Percentiles rank a stretch among this genome's conserved stretches.
These are phyloP conservation scores for Megalonaias nervosa DNA, from an alignment of 1,140 invertebrate species.

Conservation along the genomic window DNA sequence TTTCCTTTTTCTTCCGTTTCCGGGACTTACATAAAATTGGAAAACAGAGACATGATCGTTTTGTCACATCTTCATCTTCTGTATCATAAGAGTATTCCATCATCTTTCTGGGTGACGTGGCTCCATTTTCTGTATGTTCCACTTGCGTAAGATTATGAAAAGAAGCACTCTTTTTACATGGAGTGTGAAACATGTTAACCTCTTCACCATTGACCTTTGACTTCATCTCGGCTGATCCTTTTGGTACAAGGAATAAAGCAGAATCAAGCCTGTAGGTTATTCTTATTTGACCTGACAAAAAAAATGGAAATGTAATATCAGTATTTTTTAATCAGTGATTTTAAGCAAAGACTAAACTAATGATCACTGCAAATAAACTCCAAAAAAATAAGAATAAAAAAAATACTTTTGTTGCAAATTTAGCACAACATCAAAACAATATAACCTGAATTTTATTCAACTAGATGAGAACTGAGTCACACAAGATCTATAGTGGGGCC, in stretches of 20 bases:
- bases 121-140: constrained; percentile 17
- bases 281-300: constrained; percentile 4
- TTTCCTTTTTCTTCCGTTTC: constrained; percentile 7
- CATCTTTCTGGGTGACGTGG: constrained; percentile 20
- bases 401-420: no score
- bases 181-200: constrained; percentile 25
- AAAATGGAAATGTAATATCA: no score
- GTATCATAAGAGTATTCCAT: constrained; percentile 33
- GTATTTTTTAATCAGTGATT: no score
- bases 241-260: constrained; percentile 31
- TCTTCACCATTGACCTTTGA: constrained; percentile 29
- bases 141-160: constrained; percentile 33
- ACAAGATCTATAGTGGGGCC: no score
- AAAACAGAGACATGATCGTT: constrained; percentile 24
- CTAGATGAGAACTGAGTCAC: no score
- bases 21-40: constrained; percentile 18
- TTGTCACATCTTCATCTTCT: constrained; percentile 13
- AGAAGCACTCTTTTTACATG: constrained; percentile 36
- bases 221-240: constrained; percentile 27
- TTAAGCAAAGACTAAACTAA: no score
- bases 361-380: no score
- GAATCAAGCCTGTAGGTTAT: constrained; percentile 30
- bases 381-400: no score
- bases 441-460: no score
- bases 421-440: no score